These are phyloP conservation scores for Branchipolynoe longqiensis DNA, from an alignment of 2,888 invertebrate genomes.

Conservation along the genomic window DNA sequence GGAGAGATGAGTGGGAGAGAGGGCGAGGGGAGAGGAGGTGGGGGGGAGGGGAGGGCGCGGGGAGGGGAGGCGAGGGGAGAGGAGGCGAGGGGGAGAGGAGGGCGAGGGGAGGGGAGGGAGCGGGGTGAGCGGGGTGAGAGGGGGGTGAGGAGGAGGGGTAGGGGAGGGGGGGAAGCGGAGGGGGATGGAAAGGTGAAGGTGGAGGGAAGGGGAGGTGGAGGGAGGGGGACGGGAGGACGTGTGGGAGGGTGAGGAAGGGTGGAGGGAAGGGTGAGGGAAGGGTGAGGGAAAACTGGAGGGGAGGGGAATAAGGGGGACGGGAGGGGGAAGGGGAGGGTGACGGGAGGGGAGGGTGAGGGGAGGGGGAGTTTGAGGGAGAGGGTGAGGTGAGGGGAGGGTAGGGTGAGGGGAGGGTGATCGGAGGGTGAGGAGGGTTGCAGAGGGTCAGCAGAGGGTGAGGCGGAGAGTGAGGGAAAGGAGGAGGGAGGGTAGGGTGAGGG, in stretches of 20 bases:
- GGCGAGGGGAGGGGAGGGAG: background rate
- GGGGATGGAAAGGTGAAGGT: background rate
- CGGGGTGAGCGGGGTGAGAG: background rate
- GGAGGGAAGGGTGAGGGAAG: too few relatives aligned
- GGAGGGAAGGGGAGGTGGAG: background rate
- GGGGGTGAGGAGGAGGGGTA: background rate
- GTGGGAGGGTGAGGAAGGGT: background rate
- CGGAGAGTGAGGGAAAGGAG: background rate
- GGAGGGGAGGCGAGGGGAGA: background rate
- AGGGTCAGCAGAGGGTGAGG: background rate
- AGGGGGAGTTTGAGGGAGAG: too few relatives aligned
- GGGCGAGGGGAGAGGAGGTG: background rate
- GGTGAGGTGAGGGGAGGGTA: too few relatives aligned
- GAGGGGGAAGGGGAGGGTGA: too few relatives aligned
- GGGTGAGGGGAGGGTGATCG: too few relatives aligned
- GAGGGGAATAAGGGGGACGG: too few relatives aligned
- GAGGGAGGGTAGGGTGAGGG: constrained; percentile 15
- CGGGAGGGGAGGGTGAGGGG: too few relatives aligned
- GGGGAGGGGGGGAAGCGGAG: too few relatives aligned
- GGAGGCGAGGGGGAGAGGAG: background rate
- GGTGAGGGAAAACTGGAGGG: too few relatives aligned
- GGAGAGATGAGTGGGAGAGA: background rate
- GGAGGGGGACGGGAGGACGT: background rate
- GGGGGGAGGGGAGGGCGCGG: background rate
- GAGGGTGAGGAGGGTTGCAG: too few relatives aligned